Base-by-base conservation (phyloP, 1,140 invertebrate genomes). In the Drosophila bifasciata region DNA sequence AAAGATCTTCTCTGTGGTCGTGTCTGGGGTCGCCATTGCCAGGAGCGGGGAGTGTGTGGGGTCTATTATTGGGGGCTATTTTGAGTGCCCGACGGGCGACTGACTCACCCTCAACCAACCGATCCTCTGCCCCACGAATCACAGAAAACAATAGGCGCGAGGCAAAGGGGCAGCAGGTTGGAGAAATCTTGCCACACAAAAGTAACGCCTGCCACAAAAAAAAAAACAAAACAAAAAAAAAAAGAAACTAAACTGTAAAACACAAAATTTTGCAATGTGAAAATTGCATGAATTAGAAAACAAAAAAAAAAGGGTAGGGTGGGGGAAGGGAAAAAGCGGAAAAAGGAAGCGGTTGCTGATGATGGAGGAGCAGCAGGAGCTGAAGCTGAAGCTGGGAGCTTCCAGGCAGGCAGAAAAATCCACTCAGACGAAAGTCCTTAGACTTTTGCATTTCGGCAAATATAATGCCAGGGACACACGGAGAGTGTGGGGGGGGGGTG, bases 371-470 rank as follows among this genome's bases (percentile, higher is more conserved):
- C 19, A 44, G 62, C 55, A 43, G 64, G 55, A 48, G 64, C 16
- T 40, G 62, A 17, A 68, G 32, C 9, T 1, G 32, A 3, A 11
- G 9, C 3, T 3, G 28, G 28, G 0, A 36, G 32, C 32, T 36
- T 13, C 32, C 32, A 36, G 79, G 71, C 80, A 69, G 64, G 61
- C 44, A 59, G 71, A 79, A 63, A 79, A 86, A 86, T 90, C 86
- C 86, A 90, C 86, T 90, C 86, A 90, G 86, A 90, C 86, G 67
- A 90, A 90, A 90, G 86, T 90, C 86, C 86, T 90, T 90, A 90
- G 86, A 90, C 86, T 85, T 85, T 73, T 74, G 76, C 86, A 76
- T 86, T 90, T 90, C 83, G 80, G 86, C 77, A 74, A 85, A 85
- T 78, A 88, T 86, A 85, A 76, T 76, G 79, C 32, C 32, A n/a